phyloP scores from a whole-genome alignment of 37 sponge, comb jelly and placozoan species.

The Ianthella basta region DNA sequence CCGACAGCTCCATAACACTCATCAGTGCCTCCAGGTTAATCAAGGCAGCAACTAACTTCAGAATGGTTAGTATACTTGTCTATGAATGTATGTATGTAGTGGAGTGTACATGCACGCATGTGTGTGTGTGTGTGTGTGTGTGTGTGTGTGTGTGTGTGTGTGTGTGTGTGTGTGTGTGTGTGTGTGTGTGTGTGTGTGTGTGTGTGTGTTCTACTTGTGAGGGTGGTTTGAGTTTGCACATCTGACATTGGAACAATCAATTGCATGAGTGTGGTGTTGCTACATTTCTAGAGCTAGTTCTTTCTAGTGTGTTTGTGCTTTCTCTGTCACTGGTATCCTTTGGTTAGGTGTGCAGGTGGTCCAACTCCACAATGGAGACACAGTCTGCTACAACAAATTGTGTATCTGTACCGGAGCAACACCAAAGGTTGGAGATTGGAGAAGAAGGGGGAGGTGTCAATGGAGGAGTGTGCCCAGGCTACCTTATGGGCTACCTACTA shows the following conservation, averaged over 20 bases:
- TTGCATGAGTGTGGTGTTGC: background rate
- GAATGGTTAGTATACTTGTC: conserved; percentile 43
- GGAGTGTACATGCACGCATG: background rate
- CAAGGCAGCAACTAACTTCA: conserved; percentile 84
- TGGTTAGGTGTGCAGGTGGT: conserved; percentile 45
- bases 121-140: conserved; percentile 10
- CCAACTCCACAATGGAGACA: conserved; percentile 37
- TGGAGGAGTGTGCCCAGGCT: background rate
- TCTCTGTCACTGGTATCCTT: conserved; percentile 30
- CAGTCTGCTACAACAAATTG: conserved; percentile 77
- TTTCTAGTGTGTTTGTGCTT: conserved; percentile 12
- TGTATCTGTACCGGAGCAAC: conserved; percentile 93
- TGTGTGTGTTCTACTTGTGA: background rate
- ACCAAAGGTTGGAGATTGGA: conserved; percentile 69
- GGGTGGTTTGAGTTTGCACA: background rate
- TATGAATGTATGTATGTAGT: background rate
- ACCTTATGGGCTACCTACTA: background rate
- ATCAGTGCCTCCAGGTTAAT: conserved; percentile 76
- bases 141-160: background rate
- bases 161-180: conserved; percentile 24
- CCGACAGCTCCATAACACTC: conserved; percentile 44
- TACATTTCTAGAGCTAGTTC: background rate
- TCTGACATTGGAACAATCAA: background rate
- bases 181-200: background rate
- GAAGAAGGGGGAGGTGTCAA: too few relatives aligned